Evolutionary conservation across 2,888 invertebrate genomes (phyloP).

Genomic region (Eustalomyia histrio): DNA sequence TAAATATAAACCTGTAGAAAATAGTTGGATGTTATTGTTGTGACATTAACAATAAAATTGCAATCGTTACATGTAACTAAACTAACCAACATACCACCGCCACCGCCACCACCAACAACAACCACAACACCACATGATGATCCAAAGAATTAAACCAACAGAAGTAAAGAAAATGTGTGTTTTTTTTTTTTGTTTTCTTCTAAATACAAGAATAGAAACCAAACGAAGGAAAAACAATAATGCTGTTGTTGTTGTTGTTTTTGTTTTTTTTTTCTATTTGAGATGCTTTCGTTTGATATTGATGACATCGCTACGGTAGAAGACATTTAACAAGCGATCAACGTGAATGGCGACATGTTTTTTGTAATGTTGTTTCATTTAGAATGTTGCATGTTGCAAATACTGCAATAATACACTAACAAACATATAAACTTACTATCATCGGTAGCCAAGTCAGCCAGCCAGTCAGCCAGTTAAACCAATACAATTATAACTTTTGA

Average conservation of each 20-base stretch:
- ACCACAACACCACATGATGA: conserved; percentile 13
- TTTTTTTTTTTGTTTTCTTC: background rate
- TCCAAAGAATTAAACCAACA: conserved; percentile 5
- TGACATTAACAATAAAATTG: conserved; percentile 63
- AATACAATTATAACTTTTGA: conserved; percentile 63
- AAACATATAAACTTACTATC: background rate
- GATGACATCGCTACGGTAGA: conserved; percentile 68
- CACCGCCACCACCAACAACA: conserved; percentile 22
- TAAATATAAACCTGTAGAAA: conserved; percentile 44
- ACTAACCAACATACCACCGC: conserved; percentile 29
- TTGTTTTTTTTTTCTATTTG: conserved; percentile 31
- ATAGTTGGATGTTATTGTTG: conserved; percentile 42
- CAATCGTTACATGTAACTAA: conserved; percentile 46
- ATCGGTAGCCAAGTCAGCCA: background rate
- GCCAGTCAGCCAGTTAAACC: background rate
- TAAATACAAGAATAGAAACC: conserved; percentile 23
- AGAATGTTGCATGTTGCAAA: conserved; percentile 23
- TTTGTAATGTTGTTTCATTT: conserved; percentile 31
- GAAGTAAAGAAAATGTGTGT: conserved; percentile 3
- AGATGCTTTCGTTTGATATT: conserved; percentile 68
- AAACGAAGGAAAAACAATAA: conserved; percentile 7
- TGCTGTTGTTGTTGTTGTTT: conserved; percentile 39
- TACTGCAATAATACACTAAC: conserved; percentile 32
- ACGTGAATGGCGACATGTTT: conserved; percentile 68
- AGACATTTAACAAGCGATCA: conserved; percentile 69